These are phyloP conservation scores for Pomacea maculata DNA, from an alignment of 1,140 invertebrate genomes.

Conservation along the genomic window DNA sequence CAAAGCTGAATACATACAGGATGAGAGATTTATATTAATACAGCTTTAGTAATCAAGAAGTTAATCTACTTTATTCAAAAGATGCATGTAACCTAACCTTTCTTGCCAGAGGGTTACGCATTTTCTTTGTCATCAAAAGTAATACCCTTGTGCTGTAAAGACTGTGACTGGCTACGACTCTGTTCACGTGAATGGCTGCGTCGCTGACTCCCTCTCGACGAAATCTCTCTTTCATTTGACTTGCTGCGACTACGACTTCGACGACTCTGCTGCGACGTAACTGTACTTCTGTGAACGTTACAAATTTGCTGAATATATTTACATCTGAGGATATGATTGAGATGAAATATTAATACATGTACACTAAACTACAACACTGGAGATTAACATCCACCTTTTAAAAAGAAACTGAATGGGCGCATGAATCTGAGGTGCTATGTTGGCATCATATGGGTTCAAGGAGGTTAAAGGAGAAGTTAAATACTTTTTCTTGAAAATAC, in stretches of 20 bases:
- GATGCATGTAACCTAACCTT: too few relatives aligned
- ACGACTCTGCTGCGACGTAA: not conserved
- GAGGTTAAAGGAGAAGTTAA: too few relatives aligned
- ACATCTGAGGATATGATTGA: not conserved
- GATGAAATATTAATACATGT: not conserved
- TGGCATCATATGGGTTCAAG: not conserved
- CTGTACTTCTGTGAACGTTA: not conserved
- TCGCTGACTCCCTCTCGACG: not conserved
- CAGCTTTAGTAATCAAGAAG: too few relatives aligned
- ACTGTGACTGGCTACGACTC: not conserved
- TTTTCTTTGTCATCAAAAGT: too few relatives aligned
- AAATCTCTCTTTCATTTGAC: constrained; percentile 2
- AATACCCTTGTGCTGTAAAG: not conserved
- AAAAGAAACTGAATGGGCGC: not conserved
- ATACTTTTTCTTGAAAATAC: too few relatives aligned
- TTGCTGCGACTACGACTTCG: constrained; percentile 19
- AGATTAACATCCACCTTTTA: not conserved
- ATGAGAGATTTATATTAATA: too few relatives aligned
- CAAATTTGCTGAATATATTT: not conserved
- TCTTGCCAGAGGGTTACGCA: too few relatives aligned
- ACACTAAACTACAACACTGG: not conserved
- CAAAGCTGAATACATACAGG: too few relatives aligned
- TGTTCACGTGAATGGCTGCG: not conserved
- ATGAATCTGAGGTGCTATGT: not conserved
- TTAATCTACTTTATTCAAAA: too few relatives aligned